Base-by-base conservation (phyloP, 2,113 vertebrate species). In the Ceratotherium simum region DNA sequence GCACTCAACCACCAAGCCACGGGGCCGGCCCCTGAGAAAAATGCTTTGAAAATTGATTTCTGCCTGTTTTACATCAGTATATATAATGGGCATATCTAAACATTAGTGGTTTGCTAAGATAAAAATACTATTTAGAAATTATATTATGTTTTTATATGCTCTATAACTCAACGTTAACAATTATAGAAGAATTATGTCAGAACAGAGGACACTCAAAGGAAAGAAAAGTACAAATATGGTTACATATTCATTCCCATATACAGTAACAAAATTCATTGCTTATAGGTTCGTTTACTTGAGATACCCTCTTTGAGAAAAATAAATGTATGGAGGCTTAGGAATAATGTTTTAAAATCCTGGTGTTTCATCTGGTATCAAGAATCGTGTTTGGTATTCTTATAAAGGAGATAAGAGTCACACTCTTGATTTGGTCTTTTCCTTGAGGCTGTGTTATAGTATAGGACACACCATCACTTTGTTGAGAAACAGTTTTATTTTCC, bases 21-120 rank as follows among this genome's bases (percentile, higher is more conserved):
- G 42, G 42, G 42, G 42, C 42, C 42, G 42, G 42, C 42, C 42
- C 42, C 42, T 5, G 42, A 89, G 42, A 76, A 65, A 80, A 93
- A 51, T 84, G 31, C 42, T 67, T 93, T 93, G 60, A 96, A 79
- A 93, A 75, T 76, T 92, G 33, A 65, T 78, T 79, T 95, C 69
- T 96, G 25, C 83, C 33, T 83, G 11, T 94, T 94, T 56, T 92
- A 27, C 85, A 72, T 94, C 65, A 70, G 3, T 85, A 80, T 12
- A 11, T 95, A 23, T 81, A 80, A 90, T 78, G 25, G 75, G 27
- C 33, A 67, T 88, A 29, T 75, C 16, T 23, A 95, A 97, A 58
- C n/a, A 95, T 95, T 39, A 27, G 31, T 79, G 70, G 20, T 56
- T 91, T 95, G 48, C 33, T 93, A 96, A 87, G 23, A 70, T 60